Conservation (phyloP, 2,888 invertebrate species). For the Stenotaenia linearis region DNA sequence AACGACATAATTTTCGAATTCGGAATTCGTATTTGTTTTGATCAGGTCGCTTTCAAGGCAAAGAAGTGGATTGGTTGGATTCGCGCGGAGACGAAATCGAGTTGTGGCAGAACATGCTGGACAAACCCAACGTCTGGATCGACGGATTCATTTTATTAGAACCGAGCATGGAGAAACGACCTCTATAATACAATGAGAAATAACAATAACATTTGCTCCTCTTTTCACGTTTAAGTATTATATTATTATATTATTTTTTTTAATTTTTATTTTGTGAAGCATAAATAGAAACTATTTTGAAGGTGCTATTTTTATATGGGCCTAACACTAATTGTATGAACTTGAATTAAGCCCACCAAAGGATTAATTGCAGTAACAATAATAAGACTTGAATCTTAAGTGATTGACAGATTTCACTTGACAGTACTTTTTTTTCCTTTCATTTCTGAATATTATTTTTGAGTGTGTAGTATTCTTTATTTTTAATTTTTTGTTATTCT, state of each 20-base stretch:
- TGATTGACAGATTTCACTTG: neutral
- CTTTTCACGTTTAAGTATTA: neutral
- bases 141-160: conserved; percentile 83
- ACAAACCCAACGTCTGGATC: conserved; percentile 94
- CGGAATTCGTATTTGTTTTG: conserved; percentile 38
- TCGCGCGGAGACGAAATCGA: conserved; percentile 81
- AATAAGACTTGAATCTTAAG: neutral
- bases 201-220: neutral
- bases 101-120: conserved; percentile 91
- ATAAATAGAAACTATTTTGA: neutral
- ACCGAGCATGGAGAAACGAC: conserved; percentile 51
- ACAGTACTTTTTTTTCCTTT: neutral
- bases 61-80: conserved; percentile 91
- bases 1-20: too few species aligned
- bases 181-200: neutral
- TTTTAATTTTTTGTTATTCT: neutral
- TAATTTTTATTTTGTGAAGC: neutral
- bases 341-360: neutral
- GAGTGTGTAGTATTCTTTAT: neutral
- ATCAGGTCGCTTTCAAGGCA: conserved; percentile 77
- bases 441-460: too few species aligned
- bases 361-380: neutral
- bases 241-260: neutral
- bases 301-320: neutral
- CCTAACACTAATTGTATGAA: neutral